These are phyloP conservation scores for Eumeta japonica DNA, from an alignment of 1,140 invertebrate species.

Conservation along the genomic window DNA sequence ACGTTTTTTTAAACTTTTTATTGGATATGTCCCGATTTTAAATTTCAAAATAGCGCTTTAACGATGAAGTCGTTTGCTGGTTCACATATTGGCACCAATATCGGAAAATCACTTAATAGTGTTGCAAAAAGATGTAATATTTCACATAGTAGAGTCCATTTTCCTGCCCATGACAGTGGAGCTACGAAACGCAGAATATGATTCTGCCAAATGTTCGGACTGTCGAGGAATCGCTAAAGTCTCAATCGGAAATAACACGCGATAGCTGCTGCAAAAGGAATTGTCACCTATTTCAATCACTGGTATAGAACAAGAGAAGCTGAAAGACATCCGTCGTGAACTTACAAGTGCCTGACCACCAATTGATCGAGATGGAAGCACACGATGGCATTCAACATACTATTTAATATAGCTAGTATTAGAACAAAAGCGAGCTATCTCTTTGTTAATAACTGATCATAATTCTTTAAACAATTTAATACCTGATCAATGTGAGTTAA, in stretches of 20 bases:
- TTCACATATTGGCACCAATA: conserved; percentile 18
- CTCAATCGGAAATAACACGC: conserved; percentile 17
- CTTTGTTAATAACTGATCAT: conserved; percentile 22
- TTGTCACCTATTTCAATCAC: conserved; percentile 25
- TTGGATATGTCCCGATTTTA: conserved; percentile 20
- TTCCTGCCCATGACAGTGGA: too few species aligned
- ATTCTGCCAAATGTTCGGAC: conserved; percentile 21
- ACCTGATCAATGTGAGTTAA: conserved; percentile 15
- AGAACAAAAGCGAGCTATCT: too few species aligned
- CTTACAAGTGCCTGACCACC: too few species aligned
- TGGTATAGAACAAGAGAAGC: conserved; percentile 19
- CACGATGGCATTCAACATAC: too few species aligned
- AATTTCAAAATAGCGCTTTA: conserved; percentile 19
- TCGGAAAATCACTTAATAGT: too few species aligned
- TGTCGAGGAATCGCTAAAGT: conserved; percentile 14
- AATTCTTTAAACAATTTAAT: conserved; percentile 12
- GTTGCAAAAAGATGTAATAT: conserved; percentile 18
- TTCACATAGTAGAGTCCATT: conserved; percentile 15
- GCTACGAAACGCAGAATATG: conserved; percentile 14
- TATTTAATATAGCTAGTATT: too few species aligned
- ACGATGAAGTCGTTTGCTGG: conserved; percentile 20
- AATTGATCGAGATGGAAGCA: conserved; percentile 24
- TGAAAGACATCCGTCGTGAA: conserved; percentile 19
- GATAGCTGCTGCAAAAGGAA: conserved; percentile 16
- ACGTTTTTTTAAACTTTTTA: too few species aligned